Conservation (phyloP, 2,888 invertebrate species). For the Pseudeuparius sepicola region DNA sequence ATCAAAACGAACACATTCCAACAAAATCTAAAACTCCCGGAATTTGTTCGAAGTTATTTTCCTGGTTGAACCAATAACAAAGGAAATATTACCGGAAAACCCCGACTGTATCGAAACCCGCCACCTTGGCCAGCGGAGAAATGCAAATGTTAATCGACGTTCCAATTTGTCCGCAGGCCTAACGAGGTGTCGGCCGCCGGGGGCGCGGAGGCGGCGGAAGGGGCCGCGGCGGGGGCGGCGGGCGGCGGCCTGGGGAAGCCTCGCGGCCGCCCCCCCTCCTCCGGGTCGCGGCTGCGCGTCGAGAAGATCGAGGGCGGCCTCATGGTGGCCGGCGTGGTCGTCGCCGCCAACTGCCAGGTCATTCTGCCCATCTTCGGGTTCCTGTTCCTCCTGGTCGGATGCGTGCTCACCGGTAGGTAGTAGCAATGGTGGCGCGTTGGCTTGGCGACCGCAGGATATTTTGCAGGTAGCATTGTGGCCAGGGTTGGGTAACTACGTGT, state of each 20-base stretch:
- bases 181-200: slow-evolving; percentile 45
- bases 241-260: slow-evolving; percentile 23
- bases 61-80: no score
- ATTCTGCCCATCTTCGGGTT: slow-evolving; percentile 68
- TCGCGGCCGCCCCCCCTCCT: slow-evolving; percentile 50
- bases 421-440: no score
- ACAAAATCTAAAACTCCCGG: no score
- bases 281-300: slow-evolving; percentile 58
- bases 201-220: slow-evolving; percentile 35
- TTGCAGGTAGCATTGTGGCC: no score
- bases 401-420: slow-evolving; percentile 59
- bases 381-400: slow-evolving; percentile 64
- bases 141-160: no score
- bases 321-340: slow-evolving; percentile 65
- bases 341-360: slow-evolving; percentile 69
- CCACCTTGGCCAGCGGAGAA: no score
- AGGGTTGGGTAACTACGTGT: no score
- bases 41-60: no score
- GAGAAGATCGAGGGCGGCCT: slow-evolving; percentile 70
- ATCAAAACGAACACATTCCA: no score
- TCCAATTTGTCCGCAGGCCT: slow-evolving; percentile 39
- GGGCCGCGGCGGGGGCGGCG: slow-evolving; percentile 34
- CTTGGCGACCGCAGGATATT: no score
- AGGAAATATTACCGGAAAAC: no score
- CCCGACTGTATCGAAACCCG: no score